Evolutionary conservation across 2,888 invertebrate genomes (phyloP).

Genomic region (Elmis aenea): DNA sequence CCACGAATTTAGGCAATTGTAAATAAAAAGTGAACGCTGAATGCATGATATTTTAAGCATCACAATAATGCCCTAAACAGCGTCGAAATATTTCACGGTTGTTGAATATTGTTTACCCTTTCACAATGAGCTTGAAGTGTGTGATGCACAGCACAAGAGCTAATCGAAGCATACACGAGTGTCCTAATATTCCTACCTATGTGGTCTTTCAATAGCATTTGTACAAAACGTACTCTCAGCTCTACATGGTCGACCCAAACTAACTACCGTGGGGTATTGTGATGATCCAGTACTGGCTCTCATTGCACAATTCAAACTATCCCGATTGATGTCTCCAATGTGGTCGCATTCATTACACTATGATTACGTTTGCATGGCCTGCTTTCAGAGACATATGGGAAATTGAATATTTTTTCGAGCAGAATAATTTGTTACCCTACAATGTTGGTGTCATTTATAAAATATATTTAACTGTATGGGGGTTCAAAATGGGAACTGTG

Average conservation of each 20-base stretch:
- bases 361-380: conserved; percentile 14
- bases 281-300: conserved; percentile 7
- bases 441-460: no score
- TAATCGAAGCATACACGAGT: conserved; percentile 36
- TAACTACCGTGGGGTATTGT: conserved; percentile 22
- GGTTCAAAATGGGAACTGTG: no score
- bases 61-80: no score
- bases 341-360: conserved; percentile 16
- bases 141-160: conserved; percentile 11
- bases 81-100: no score
- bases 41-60: no score
- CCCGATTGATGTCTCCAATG: conserved; percentile 20
- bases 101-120: conserved; percentile 17
- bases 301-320: conserved; percentile 9
- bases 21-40: no score
- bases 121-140: conserved; percentile 7
- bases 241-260: conserved; percentile 31
- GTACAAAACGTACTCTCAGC: conserved; percentile 27
- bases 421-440: conserved; percentile 7
- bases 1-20: no score
- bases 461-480: no score
- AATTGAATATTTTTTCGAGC: conserved; percentile 4
- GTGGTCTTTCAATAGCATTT: conserved; percentile 34
- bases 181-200: conserved; percentile 43
- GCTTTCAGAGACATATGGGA: conserved; percentile 9